Conservation (phyloP, 2,888 invertebrate genomes). For the Drosophila lacicola region DNA sequence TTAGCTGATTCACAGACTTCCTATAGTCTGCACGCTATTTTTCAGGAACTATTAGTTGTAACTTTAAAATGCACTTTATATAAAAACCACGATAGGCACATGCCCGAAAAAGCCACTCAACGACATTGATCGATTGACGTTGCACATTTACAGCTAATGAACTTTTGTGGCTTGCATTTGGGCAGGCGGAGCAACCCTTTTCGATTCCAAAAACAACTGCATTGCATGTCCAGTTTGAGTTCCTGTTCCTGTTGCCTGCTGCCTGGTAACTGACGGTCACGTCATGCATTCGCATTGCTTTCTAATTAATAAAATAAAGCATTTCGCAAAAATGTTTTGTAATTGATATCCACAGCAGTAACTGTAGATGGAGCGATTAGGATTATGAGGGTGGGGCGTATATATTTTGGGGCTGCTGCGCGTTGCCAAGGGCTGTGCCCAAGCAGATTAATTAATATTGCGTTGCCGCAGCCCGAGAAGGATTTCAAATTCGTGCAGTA, state of each 20-base stretch:
- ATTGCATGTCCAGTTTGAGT: slow-evolving; percentile 47
- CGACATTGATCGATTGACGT: slow-evolving; percentile 65
- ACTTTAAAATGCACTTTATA: slow-evolving; percentile 14
- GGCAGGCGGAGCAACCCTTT: slow-evolving; percentile 17
- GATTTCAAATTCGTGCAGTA: slow-evolving; percentile 27
- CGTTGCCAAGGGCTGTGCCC: slow-evolving; percentile 55
- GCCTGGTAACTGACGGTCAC: slow-evolving; percentile 18
- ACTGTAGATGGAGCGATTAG: slow-evolving; percentile 20
- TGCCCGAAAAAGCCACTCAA: slow-evolving; percentile 1
- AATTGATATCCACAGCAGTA: slow-evolving; percentile 59
- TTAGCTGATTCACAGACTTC: neutral
- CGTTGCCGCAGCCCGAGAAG: slow-evolving; percentile 12
- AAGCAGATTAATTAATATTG: slow-evolving; percentile 58
- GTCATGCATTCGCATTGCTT: slow-evolving; percentile 44
- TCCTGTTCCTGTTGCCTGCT: slow-evolving; percentile 9
- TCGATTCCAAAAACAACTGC: slow-evolving; percentile 20
- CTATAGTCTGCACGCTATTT: neutral
- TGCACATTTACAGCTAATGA: slow-evolving; percentile 63
- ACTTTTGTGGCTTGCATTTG: slow-evolving; percentile 55
- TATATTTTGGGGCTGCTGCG: slow-evolving; percentile 45
- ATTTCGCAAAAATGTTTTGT: slow-evolving; percentile 45
- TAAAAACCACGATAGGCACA: slow-evolving; percentile 20
- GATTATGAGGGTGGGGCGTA: neutral
- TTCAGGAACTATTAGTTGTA: neutral
- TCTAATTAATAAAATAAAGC: slow-evolving; percentile 71